Evolutionary conservation across 2,797 vertebrate species (phyloP).

Genomic region (Todus mexicanus): DNA sequence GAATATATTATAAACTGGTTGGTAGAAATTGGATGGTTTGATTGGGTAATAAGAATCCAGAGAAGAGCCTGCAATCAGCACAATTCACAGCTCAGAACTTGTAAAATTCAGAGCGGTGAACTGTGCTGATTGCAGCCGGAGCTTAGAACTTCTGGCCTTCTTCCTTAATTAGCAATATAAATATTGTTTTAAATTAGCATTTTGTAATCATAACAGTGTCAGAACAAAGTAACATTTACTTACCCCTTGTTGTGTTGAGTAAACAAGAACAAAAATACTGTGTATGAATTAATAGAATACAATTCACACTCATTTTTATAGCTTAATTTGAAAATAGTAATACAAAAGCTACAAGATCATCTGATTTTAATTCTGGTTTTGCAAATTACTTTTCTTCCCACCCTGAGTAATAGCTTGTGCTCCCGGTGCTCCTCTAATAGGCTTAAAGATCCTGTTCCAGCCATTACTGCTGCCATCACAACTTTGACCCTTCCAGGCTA

Average conservation of each 20-base stretch:
- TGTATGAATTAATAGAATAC: conserved; percentile 26
- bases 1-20: conserved; percentile 24
- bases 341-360: conserved; percentile 11
- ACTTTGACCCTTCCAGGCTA: not conserved
- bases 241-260: conserved; percentile 34
- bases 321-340: conserved; percentile 60
- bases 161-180: conserved; percentile 68
- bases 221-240: conserved; percentile 55
- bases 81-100: conserved; percentile 42
- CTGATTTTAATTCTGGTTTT: conserved; percentile 40
- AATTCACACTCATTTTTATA: conserved; percentile 38
- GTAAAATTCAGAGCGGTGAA: conserved; percentile 46
- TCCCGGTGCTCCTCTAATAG: not conserved
- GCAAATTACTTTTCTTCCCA: not conserved
- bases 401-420: not conserved
- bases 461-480: not conserved
- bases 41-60: conserved; percentile 32
- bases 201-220: conserved; percentile 60
- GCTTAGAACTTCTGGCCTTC: conserved; percentile 50
- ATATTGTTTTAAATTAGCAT: conserved; percentile 66
- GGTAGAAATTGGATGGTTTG: conserved; percentile 27
- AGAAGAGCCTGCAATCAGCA: conserved; percentile 39
- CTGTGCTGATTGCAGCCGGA: conserved; percentile 48
- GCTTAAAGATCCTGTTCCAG: not conserved
- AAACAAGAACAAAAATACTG: conserved; percentile 13